Evolutionary conservation across 2,888 invertebrate species (phyloP).

Genomic region (Azorinus chamasolen): DNA sequence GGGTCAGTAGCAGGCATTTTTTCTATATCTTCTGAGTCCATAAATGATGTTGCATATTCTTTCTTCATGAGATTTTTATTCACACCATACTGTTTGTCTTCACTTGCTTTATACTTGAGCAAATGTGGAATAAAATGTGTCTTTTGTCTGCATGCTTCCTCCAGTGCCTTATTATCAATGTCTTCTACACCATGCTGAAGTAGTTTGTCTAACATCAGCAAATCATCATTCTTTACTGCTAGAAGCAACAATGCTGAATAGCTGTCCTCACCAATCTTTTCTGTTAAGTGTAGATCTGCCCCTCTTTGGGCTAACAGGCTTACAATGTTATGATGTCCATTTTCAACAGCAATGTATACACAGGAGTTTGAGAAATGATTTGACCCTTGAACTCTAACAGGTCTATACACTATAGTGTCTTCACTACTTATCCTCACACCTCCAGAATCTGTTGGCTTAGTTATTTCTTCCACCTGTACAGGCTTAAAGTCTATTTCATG

Average conservation of each 20-base stretch:
- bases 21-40: constrained; percentile 85
- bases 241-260: constrained; percentile 88
- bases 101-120: constrained; percentile 92
- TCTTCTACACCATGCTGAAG: constrained; percentile 94
- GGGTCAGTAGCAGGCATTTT: constrained; percentile 60
- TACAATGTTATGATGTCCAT: constrained; percentile 89
- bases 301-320: constrained; percentile 92
- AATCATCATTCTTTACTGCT: constrained; percentile 90
- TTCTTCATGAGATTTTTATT: constrained; percentile 95
- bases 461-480: background rate
- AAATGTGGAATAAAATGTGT: constrained; percentile 90
- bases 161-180: constrained; percentile 91
- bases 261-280: constrained; percentile 86
- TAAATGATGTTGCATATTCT: constrained; percentile 88
- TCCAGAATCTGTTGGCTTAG: background rate
- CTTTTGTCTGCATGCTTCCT: constrained; percentile 88
- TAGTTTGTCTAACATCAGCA: constrained; percentile 92
- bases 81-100: constrained; percentile 95
- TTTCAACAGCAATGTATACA: constrained; percentile 79
- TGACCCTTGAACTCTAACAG: constrained; percentile 6
- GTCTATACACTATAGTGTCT: constrained; percentile 6
- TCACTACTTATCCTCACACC: background rate
- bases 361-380: constrained; percentile 66
- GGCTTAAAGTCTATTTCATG: constrained; percentile 5
- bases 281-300: constrained; percentile 92